Evolutionary conservation across 2,797 vertebrate genomes (phyloP).

Genomic region (Hafferia zeledoni): DNA sequence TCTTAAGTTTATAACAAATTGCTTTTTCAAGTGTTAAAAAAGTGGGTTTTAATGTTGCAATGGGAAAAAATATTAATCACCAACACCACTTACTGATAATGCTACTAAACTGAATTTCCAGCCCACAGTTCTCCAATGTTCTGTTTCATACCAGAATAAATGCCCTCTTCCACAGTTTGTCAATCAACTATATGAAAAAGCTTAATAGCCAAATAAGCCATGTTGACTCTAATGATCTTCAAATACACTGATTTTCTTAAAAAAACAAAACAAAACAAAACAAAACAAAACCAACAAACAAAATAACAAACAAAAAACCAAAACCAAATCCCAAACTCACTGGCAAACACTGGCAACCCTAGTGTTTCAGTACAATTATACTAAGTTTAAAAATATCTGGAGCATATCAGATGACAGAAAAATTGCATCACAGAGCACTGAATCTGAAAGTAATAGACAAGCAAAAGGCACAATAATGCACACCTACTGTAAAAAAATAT

Average conservation of each 20-base stretch:
- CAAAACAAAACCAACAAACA: not conserved
- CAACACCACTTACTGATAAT: not conserved
- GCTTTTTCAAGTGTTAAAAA: not conserved
- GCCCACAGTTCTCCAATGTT: not conserved
- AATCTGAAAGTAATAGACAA: not conserved
- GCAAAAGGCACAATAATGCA: not conserved
- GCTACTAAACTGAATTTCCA: not conserved
- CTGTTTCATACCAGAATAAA: not conserved
- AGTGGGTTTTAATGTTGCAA: not conserved
- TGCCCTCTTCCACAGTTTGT: not conserved
- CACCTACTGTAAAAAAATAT: not conserved
- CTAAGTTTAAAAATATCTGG: not conserved
- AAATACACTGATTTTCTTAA: not conserved
- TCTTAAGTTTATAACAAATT: not conserved
- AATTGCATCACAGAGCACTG: not conserved
- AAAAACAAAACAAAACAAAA: not conserved
- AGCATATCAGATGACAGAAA: not conserved
- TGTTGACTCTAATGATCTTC: not conserved
- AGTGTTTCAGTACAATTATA: not conserved
- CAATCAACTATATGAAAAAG: not conserved
- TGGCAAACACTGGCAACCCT: not conserved
- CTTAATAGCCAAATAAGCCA: not conserved
- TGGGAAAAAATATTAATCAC: not conserved
- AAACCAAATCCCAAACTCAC: not conserved
- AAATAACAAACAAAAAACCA: not conserved